Percentiles rank a stretch among this genome's conserved stretches.
These are phyloP conservation scores for Zygogramma bicolorata DNA, from an alignment of 2,888 invertebrate species.

Conservation along the genomic window DNA sequence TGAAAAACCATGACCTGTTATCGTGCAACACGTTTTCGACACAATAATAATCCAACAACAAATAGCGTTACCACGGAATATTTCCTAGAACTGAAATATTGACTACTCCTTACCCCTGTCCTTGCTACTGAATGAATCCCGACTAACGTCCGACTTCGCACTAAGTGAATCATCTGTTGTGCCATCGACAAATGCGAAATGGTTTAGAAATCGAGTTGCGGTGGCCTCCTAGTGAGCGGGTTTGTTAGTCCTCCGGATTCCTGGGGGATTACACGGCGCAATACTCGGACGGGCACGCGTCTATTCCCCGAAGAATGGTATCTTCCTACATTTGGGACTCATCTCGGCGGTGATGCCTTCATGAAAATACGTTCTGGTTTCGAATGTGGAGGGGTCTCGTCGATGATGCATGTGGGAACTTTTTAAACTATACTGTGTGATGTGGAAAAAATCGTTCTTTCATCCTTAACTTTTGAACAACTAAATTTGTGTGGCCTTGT, in stretches of 20 bases:
- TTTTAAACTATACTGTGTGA: not conserved
- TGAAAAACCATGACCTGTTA: too few relatives aligned
- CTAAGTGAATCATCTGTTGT: not conserved
- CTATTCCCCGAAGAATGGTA: constrained; percentile 32
- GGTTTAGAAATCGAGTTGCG: constrained; percentile 24
- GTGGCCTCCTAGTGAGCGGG: constrained; percentile 25
- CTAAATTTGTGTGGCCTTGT: too few relatives aligned
- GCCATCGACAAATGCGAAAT: not conserved
- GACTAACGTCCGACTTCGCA: not conserved
- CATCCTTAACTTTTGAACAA: too few relatives aligned
- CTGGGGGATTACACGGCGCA: constrained; percentile 27
- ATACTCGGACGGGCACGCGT: constrained; percentile 38
- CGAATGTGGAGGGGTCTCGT: not conserved
- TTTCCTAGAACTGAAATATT: too few relatives aligned
- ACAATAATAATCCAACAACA: too few relatives aligned
- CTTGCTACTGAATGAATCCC: not conserved
- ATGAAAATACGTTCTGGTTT: not conserved
- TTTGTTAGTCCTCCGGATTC: constrained; percentile 35
- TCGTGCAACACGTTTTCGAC: too few relatives aligned
- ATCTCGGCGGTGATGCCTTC: not conserved
- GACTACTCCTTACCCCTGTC: not conserved
- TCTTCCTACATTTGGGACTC: constrained; percentile 6
- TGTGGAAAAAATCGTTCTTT: too few relatives aligned
- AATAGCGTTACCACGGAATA: too few relatives aligned
- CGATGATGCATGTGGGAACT: not conserved